Percentiles rank a stretch among this genome's conserved stretches.
Evolutionary conservation across 2,113 vertebrate genomes (phyloP).

Genomic region (Malurus cyaneus): DNA sequence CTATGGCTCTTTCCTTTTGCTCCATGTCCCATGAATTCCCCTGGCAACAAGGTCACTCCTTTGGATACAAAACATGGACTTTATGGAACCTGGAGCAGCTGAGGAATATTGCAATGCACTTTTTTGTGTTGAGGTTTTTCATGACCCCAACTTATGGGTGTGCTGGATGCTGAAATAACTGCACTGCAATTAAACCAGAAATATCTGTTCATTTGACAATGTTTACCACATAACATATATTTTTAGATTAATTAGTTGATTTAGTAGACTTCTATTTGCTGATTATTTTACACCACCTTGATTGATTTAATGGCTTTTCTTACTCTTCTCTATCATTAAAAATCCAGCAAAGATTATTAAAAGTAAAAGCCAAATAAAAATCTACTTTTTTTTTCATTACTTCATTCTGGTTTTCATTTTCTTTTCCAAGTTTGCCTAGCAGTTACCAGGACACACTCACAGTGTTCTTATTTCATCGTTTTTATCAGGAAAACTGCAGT

Average conservation of each 20-base stretch:
- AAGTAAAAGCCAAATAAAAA: background rate
- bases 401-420: background rate
- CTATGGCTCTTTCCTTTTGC: background rate
- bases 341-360: background rate
- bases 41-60: background rate
- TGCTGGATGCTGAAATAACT: background rate
- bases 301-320: constrained; percentile 9
- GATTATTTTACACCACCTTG: background rate
- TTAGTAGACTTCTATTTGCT: background rate
- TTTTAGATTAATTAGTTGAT: constrained; percentile 6
- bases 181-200: background rate
- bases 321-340: background rate
- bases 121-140: background rate
- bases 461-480: background rate
- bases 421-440: background rate
- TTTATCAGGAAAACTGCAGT: background rate
- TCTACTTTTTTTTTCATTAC: background rate
- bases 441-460: background rate
- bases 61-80: background rate
- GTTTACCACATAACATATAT: background rate
- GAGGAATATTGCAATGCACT: background rate
- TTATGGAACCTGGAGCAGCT: background rate
- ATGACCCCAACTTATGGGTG: background rate
- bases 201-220: background rate
- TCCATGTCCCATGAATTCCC: background rate